phyloP scores from a whole-genome alignment of 2,113 vertebrate genomes.

The Cepphus grylle region DNA sequence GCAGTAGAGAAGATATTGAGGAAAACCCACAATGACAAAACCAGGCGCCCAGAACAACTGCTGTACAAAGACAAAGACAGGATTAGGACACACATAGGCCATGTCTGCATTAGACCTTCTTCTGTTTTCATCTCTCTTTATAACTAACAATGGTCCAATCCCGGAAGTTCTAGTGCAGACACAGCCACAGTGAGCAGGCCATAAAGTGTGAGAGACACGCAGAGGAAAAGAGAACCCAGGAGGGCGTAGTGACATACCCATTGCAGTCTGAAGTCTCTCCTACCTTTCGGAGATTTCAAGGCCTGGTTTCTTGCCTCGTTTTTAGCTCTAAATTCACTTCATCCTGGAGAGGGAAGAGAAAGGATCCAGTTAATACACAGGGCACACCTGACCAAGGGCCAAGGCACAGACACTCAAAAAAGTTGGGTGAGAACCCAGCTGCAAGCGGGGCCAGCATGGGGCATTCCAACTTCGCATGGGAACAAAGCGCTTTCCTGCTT shows the following conservation, averaged over 20 bases:
- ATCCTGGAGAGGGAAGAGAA: conserved; percentile 66
- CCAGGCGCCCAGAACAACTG: background rate
- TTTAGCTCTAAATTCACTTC: conserved; percentile 69
- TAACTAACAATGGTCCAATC: background rate
- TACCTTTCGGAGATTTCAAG: conserved; percentile 66
- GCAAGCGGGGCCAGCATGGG: background rate
- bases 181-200: background rate
- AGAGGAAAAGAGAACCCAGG: conserved; percentile 60
- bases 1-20: background rate
- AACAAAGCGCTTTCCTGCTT: background rate
- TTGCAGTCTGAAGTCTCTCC: conserved; percentile 68
- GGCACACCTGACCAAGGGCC: background rate
- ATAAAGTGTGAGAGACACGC: background rate
- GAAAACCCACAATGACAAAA: background rate
- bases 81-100: background rate
- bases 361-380: background rate
- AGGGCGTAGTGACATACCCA: conserved; percentile 66
- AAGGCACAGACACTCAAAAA: background rate
- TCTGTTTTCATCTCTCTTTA: background rate
- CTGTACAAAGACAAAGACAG: background rate
- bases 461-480: background rate
- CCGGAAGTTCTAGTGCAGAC: conserved; percentile 17
- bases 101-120: conserved; percentile 7
- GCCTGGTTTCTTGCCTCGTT: conserved; percentile 58
- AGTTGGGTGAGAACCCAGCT: background rate